A percentile compares a stretch with the other conserved stretches of the same genome.
Conservation (phyloP, 2,888 invertebrate species). For the Geophilus truncorum region DNA sequence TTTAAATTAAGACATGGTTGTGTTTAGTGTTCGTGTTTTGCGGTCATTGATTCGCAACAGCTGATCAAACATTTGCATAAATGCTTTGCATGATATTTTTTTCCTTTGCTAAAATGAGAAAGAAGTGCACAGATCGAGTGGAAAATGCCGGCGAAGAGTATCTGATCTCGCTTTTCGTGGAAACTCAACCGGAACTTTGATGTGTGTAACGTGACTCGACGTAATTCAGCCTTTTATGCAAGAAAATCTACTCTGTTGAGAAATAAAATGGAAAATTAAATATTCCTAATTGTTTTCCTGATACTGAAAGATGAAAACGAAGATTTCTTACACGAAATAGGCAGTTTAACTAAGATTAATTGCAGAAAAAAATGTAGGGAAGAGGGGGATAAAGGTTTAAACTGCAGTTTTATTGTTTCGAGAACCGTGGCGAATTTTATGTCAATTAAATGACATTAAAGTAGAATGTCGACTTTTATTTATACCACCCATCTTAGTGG, state of each 20-base stretch:
- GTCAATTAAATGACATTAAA: not conserved
- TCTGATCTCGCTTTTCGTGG: not conserved
- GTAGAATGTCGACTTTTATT: not conserved
- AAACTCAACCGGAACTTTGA: not conserved
- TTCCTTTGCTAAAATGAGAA: not conserved
- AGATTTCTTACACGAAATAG: no score
- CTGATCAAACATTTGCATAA: slow-evolving; percentile 3
- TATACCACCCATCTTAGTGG: not conserved
- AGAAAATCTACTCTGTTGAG: not conserved
- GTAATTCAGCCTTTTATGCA: not conserved
- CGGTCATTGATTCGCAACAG: not conserved
- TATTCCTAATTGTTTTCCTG: no score
- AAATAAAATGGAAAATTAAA: no score
- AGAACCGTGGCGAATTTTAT: not conserved
- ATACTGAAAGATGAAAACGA: no score
- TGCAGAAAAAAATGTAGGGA: no score
- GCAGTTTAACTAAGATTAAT: no score
- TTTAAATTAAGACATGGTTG: not conserved
- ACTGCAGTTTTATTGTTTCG: not conserved
- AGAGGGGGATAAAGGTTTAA: no score
- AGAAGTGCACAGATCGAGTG: not conserved
- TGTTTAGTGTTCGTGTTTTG: not conserved
- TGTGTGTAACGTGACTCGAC: not conserved
- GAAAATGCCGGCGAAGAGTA: not conserved
- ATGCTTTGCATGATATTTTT: not conserved